A percentile compares a stretch with the other conserved stretches of the same genome.
Conservation (phyloP, 2,113 vertebrate genomes). For the Notechis scutatus region DNA sequence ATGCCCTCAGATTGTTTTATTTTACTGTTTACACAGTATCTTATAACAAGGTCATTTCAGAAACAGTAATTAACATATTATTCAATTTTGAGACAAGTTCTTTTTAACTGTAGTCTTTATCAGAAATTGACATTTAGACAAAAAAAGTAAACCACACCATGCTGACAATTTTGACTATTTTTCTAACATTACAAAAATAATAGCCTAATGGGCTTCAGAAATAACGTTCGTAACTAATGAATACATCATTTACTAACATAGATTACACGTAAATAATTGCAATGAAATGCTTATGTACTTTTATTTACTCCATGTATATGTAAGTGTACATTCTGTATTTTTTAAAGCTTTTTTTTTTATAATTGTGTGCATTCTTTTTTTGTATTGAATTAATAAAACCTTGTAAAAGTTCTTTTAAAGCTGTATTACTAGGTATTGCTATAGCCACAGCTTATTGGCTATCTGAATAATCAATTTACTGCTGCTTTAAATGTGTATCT, state of each 20-base stretch:
- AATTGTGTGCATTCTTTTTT: not conserved
- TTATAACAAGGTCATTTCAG: not conserved
- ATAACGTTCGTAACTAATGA: not conserved
- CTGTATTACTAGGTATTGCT: not conserved
- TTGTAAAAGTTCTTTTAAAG: not conserved
- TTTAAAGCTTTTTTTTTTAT: not conserved
- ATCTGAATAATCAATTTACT: not conserved
- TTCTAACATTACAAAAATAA: not conserved
- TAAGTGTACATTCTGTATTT: not conserved
- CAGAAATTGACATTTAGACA: not conserved
- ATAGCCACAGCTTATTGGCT: not conserved
- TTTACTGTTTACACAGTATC: not conserved
- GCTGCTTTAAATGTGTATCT: not conserved
- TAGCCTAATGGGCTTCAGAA: not conserved
- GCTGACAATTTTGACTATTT: not conserved
- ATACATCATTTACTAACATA: not conserved
- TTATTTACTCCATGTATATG: not conserved
- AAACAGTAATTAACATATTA: not conserved
- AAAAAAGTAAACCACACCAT: not conserved
- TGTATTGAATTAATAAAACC: not conserved
- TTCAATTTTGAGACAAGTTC: not conserved
- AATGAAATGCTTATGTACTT: not conserved
- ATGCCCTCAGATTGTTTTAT: not conserved
- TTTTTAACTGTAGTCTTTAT: not conserved
- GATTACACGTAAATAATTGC: not conserved